phyloP scores from a whole-genome alignment of 2,113 vertebrate species.

The Phaetusa simplex region DNA sequence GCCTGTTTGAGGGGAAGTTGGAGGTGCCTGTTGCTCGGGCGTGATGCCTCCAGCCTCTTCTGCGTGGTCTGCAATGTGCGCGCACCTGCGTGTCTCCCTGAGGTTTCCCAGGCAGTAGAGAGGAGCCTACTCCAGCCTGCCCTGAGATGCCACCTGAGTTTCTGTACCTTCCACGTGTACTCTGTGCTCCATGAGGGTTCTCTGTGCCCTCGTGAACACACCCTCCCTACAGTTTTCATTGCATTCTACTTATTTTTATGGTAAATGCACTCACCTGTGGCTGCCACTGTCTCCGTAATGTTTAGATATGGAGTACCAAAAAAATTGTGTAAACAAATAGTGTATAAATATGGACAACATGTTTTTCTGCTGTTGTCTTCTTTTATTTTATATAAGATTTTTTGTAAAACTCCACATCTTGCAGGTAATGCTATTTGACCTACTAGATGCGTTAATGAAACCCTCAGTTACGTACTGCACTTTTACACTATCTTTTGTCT shows the following conservation, averaged over 20 bases:
- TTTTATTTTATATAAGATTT: not conserved
- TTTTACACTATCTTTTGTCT: not conserved
- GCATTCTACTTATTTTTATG: not conserved
- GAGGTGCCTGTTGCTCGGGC: not conserved
- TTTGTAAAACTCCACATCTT: not conserved
- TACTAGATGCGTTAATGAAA: not conserved
- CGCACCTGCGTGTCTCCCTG: not conserved
- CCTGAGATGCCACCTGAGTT: not conserved
- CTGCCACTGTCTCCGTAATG: not conserved
- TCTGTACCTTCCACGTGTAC: not conserved
- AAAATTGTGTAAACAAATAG: not conserved
- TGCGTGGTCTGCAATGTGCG: too few relatives aligned
- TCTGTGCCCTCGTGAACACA: not conserved
- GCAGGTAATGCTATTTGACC: not conserved
- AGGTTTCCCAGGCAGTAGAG: not conserved
- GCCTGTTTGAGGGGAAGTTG: accelerated
- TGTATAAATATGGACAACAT: not conserved
- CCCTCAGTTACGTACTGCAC: not conserved
- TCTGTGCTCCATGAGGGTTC: too few relatives aligned
- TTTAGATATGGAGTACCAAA: not conserved
- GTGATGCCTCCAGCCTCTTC: not conserved
- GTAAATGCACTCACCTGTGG: not conserved
- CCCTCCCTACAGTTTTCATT: not conserved
- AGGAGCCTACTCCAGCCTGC: not conserved
- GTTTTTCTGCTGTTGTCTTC: not conserved